phyloP scores from a whole-genome alignment of 2,797 vertebrate species.

The Gymnoscopelus braueri region DNA sequence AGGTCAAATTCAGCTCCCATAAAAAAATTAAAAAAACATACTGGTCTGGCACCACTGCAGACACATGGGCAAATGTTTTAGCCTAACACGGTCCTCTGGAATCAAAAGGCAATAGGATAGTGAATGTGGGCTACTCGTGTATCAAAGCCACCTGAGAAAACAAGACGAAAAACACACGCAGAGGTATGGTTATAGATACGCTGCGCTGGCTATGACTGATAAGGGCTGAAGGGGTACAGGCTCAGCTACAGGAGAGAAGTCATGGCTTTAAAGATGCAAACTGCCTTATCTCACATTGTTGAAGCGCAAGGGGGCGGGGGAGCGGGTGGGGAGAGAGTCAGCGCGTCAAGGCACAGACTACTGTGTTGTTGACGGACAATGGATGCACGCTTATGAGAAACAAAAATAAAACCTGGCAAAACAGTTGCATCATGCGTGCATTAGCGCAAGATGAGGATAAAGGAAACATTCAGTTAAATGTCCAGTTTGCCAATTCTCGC shows the following conservation, averaged over 20 bases:
- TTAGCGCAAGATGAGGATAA: too few relatives aligned
- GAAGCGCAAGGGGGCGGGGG: too few relatives aligned
- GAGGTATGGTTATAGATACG: conserved; percentile 21
- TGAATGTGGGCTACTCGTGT: conserved; percentile 1
- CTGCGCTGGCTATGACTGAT: neutral
- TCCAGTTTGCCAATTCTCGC: too few relatives aligned
- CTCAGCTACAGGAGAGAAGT: conserved; percentile 1
- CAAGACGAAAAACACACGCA: conserved; percentile 8
- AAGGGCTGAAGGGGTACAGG: neutral
- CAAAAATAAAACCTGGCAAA: too few relatives aligned
- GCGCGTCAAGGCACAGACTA: too few relatives aligned
- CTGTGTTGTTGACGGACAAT: too few relatives aligned
- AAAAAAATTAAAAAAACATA: neutral
- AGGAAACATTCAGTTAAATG: too few relatives aligned
- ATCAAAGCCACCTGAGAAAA: conserved; percentile 21
- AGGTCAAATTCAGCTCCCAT: conserved; percentile 42
- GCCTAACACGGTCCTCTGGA: conserved; percentile 18
- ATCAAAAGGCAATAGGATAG: conserved; percentile 3
- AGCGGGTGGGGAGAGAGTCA: too few relatives aligned
- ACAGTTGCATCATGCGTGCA: too few relatives aligned
- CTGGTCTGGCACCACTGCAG: neutral
- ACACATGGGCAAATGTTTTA: neutral
- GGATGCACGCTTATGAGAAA: too few relatives aligned
- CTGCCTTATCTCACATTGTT: too few relatives aligned
- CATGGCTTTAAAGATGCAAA: too few relatives aligned